phyloP scores from a whole-genome alignment of 1,140 invertebrate genomes.

The Drosophila kanapiae region DNA sequence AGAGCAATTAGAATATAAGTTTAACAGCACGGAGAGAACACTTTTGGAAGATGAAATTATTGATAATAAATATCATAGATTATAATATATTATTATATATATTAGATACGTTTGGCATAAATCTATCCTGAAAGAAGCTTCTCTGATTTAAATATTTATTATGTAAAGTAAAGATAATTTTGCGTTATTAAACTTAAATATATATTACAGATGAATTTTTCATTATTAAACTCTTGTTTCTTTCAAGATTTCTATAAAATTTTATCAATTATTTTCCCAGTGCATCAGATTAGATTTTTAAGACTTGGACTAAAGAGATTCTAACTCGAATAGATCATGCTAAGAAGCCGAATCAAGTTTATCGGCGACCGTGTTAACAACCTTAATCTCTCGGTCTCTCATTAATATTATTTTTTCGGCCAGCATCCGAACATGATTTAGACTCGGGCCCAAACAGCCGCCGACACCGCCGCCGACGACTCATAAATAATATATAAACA shows the following conservation, averaged over 20 bases:
- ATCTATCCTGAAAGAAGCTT: too few species aligned
- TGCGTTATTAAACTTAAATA: too few species aligned
- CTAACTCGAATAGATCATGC: constrained; percentile 39
- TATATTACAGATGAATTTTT: too few species aligned
- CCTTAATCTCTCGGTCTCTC: constrained; percentile 57
- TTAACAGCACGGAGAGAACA: background rate
- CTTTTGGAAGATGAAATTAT: background rate
- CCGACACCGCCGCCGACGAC: constrained; percentile 31
- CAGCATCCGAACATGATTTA: constrained; percentile 69
- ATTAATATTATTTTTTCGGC: constrained; percentile 55
- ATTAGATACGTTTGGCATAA: too few species aligned
- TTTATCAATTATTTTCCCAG: background rate
- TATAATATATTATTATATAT: too few species aligned
- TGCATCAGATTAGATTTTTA: constrained; percentile 1
- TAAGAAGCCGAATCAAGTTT: constrained; percentile 41
- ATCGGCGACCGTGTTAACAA: constrained; percentile 55
- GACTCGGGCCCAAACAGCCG: constrained; percentile 41
- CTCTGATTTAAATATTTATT: too few species aligned
- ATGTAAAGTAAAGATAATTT: too few species aligned
- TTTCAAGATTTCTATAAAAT: too few species aligned
- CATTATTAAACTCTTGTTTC: too few species aligned
- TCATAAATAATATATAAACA: constrained; percentile 78
- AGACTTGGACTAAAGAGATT: background rate
- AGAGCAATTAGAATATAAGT: background rate
- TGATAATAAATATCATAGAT: too few species aligned